Base-by-base conservation (phyloP, 2,888 invertebrate species). In the Coleophora flavipennella region DNA sequence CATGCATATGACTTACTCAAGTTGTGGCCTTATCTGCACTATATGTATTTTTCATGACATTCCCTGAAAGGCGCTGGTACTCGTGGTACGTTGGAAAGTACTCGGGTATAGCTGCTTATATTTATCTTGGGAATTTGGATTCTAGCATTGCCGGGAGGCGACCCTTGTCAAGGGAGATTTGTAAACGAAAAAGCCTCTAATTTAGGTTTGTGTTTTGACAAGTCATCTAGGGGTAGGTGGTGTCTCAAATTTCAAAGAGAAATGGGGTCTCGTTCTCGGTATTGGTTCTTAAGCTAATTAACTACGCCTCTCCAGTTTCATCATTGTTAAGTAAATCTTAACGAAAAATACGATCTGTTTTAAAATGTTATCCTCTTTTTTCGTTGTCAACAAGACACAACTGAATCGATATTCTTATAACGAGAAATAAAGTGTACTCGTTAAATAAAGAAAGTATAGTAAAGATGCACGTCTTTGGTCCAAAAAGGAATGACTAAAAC, bases 131-230 rank as follows among this genome's bases (percentile, higher is more conserved):
- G 20, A 20, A 57, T 57, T 57, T 56, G 58, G 53, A 61, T 61
- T 57, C 57, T 55, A 62, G 59, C 59, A 58, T 58, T 58, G 64
- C 65, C 56, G 50, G 57, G 59, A 62, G 62, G 62, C 59, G 65
- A 78, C 77, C 77, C 75, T 72, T 74, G 69, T 78, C 76, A 76
- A 61, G 63, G 59, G 61, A 72, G 74, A 76, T 74, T 73, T 76
- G 69, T 69, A 64, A 69, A 67, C 66, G 68, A 67, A 76, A 72
- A 69, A 65, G 59, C 71, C 63, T 69, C 68, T 73, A 73, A 76
- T 76, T 75, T 71, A 67, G 67, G 66, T 65, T 61, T 62, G 57
- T 69, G 63, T 75, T 72, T 71, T 68, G 68, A 70, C 65, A 68
- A 68, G 68, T 67, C 68, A 67, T 67, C 65, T 67, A 20, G 20